A percentile compares a stretch with the other conserved stretches of the same genome.
Evolutionary conservation across 2,888 invertebrate species (phyloP).

Genomic region (Ischnura elegans): DNA sequence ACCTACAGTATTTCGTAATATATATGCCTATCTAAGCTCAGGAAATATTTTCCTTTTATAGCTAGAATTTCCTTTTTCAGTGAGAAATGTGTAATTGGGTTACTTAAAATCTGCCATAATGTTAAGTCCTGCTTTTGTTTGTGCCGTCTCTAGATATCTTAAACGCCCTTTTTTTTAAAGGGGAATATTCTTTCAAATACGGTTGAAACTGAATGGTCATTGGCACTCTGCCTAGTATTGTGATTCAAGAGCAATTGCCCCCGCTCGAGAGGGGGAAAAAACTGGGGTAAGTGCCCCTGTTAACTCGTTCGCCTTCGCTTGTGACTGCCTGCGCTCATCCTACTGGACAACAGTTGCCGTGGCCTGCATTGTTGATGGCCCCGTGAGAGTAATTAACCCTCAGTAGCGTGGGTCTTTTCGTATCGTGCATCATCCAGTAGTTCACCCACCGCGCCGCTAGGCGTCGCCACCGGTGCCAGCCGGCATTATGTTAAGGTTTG

Average conservation of each 20-base stretch:
- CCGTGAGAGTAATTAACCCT: conserved; percentile 58
- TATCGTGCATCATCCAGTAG: conserved; percentile 54
- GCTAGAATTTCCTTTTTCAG: no score
- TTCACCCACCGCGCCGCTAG: conserved; percentile 41
- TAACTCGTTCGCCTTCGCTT: not conserved
- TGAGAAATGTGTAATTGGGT: no score
- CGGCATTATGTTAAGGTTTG: conserved; percentile 54
- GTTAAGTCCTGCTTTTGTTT: no score
- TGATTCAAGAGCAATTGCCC: not conserved
- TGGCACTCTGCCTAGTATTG: not conserved
- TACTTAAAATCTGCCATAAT: no score
- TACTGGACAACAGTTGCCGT: conserved; percentile 29
- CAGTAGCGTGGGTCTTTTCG: conserved; percentile 49
- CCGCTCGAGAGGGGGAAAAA: not conserved
- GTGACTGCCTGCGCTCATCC: conserved; percentile 40
- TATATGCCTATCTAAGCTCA: no score
- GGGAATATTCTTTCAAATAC: not conserved
- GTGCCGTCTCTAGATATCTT: not conserved
- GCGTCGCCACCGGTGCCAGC: conserved; percentile 45
- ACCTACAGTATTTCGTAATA: no score
- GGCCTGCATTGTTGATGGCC: conserved; percentile 48
- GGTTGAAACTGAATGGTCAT: not conserved
- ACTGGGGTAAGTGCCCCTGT: not conserved
- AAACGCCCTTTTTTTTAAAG: not conserved
- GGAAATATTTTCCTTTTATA: no score